Percentiles rank a stretch among this genome's conserved stretches.
These are phyloP conservation scores for Athene cunicularia DNA, from an alignment of 2,113 vertebrate genomes.

Conservation along the genomic window DNA sequence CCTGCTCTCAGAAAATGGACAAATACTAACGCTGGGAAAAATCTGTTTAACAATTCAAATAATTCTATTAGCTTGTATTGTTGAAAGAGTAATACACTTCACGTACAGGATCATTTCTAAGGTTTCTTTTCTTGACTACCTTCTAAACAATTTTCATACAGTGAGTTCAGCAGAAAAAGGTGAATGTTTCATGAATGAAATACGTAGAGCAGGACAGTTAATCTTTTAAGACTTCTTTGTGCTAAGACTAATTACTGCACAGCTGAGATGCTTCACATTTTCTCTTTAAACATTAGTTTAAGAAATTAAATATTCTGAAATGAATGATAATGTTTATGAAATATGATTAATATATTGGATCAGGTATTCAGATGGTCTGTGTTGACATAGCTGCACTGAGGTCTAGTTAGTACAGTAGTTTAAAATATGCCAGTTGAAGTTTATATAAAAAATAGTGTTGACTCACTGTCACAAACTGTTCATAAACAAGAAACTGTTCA, in stretches of 20 bases:
- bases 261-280: not conserved
- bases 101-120: not conserved
- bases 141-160: not conserved
- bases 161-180: not conserved
- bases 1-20: not conserved
- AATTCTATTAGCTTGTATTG: not conserved
- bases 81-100: not conserved
- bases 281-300: not conserved
- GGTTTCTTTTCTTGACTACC: not conserved
- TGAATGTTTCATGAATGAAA: not conserved
- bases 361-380: not conserved
- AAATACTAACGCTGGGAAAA: not conserved
- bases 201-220: not conserved
- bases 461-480: not conserved
- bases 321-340: not conserved
- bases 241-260: not conserved
- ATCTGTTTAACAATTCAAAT: not conserved
- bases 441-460: not conserved
- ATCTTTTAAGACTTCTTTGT: not conserved
- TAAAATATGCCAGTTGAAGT: not conserved
- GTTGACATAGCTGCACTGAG: not conserved
- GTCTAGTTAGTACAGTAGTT: not conserved
- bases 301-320: not conserved
- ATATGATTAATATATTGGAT: not conserved
- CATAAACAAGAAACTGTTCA: too few species aligned